These are phyloP conservation scores for Macrosoma leucophasiata DNA, from an alignment of 2,888 invertebrate genomes.

Conservation along the genomic window DNA sequence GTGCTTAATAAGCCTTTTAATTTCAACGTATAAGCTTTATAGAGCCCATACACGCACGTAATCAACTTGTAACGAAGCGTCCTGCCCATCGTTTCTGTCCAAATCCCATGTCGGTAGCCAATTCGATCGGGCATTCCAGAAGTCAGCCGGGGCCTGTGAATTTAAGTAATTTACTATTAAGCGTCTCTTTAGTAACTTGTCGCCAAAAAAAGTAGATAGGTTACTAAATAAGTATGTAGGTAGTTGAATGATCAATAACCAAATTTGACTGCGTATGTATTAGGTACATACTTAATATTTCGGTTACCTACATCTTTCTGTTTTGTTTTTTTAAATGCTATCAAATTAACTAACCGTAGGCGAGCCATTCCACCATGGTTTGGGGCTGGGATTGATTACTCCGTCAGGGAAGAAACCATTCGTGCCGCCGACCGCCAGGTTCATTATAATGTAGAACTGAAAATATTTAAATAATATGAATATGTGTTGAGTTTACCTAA, in stretches of 20 bases:
- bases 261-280: too few relatives aligned
- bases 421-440: slow-evolving; percentile 80
- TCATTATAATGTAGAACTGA: slow-evolving; percentile 77
- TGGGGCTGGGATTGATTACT: slow-evolving; percentile 65
- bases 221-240: too few relatives aligned
- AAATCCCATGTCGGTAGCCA: slow-evolving; percentile 79
- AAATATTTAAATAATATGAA: too few relatives aligned
- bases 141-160: slow-evolving; percentile 71
- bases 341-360: slow-evolving; percentile 49
- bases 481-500: background rate
- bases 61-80: slow-evolving; percentile 79
- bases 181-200: too few relatives aligned
- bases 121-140: slow-evolving; percentile 73
- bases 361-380: slow-evolving; percentile 76
- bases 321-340: too few relatives aligned
- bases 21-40: slow-evolving; percentile 36
- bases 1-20: too few relatives aligned
- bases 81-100: slow-evolving; percentile 63
- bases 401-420: slow-evolving; percentile 78
- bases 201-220: too few relatives aligned
- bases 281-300: too few relatives aligned
- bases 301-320: too few relatives aligned
- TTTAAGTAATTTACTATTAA: slow-evolving; percentile 7
- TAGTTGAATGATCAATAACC: too few relatives aligned
- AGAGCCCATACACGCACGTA: slow-evolving; percentile 80